Evolutionary conservation across 64 coral and sea anemone species (phyloP), one percentile per base, ranked within the genome.

Genomic region (Stichodactyla helianthus): DNA sequence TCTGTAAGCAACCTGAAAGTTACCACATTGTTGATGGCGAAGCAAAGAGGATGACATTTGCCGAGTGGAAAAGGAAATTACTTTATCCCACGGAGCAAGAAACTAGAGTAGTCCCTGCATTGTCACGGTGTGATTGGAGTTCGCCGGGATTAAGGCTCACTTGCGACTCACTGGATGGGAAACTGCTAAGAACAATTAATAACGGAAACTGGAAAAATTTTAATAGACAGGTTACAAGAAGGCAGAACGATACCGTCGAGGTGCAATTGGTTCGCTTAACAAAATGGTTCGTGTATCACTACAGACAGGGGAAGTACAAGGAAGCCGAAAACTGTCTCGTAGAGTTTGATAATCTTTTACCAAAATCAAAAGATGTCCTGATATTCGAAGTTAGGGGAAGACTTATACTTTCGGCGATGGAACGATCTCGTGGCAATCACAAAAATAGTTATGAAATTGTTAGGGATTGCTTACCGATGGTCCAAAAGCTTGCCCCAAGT

Each of bases 11-110:
- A 70, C 58, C 84, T 0, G 62, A 86, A 6, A 64, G 84, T 51
- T 86, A 63, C 67, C 84, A 86, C 52, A 67, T 44, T 65, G 84
- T 86, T 70, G 84, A 86, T 57, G 67, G 52, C 19, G n/a, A 70
- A 59, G 60, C 35, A 18, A 67, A 70, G 84, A 59, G 4, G 18
- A 86, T 86, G 28, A 50, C 20, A 20, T 86, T 86, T 52, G 26
- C 15, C 12, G 57, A 70, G 16, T 86, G 84, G 84, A 86, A 86
- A 86, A 70, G 14, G 11, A 31, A 13, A 64, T 52, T 86, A 28
- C 26, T 85, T 59, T 64, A 65, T 44, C 83, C 83, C 2, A 27
- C 50, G 60, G 3, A 44, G 27, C 56, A 16, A 86, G 17, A 50
- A 20, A 57, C 54, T 44, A 50, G 1, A 6, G 18, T 67, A 28